Evolutionary conservation across 2,797 vertebrate species (phyloP), one percentile per base, ranked within the genome.

Genomic region (Bradypodion ventrale): DNA sequence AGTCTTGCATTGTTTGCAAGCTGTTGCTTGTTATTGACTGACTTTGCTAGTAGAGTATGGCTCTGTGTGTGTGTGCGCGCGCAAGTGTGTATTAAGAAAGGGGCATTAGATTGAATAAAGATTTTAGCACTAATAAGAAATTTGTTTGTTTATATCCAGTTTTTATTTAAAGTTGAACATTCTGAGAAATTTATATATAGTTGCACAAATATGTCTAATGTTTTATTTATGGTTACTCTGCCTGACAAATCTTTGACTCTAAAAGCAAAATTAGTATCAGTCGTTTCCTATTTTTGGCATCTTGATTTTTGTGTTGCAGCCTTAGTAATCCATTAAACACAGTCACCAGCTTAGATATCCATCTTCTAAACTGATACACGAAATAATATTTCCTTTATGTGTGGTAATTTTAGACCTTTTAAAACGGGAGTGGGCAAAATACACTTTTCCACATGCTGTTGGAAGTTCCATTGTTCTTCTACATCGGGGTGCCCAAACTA

Each of bases 1-100:
- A 87, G 60, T 82, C 13, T 82, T 62, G 49, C 35, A n/a, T 19
- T 10, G 37, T 68, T 88, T 85, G 46, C 62, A 23, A 42, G 5
- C 19, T 35, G 85, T 85, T 87, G 74, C 32, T 75, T 56, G 25
- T 37, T 62, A 75, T 23, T 6, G 76, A 56, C 16, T 77, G 40
- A 37, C 66, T 75, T 37, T 83, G 5, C 63, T 87, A 25, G 84
- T 65, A 78, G 62, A 62, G 4, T 7, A 21, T 63, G 29, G 5
- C 66, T 69, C 27, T 49, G 5, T 16, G 19, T 8, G 35, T 69
- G 44, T 49, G 5, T 16, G 19, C 7, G 35, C 23, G 37, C n/a
- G 25, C 23, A 76, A 40, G 5, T 60, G 8, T 37, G 49, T 59
- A 10, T 49, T 75, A 15, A 68, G 16, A 21, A 16, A 29, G 65